Conservation (phyloP, 2,113 vertebrate species). For the Amphiprion percula region DNA sequence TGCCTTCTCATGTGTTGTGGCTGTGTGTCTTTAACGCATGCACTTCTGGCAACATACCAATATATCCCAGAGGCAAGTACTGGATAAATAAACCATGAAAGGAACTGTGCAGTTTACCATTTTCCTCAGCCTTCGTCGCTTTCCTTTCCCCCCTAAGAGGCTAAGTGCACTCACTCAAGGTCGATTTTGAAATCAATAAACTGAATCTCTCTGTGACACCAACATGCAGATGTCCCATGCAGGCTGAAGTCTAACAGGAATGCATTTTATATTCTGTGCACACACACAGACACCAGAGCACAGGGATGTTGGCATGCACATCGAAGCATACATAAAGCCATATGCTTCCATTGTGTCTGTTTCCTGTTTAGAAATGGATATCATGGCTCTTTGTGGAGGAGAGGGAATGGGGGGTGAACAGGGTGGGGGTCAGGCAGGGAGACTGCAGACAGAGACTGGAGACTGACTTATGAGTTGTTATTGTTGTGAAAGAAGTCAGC, state of each 20-base stretch:
- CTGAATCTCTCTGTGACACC: conserved; percentile 40
- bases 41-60: neutral
- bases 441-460: conserved; percentile 15
- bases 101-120: conserved; percentile 19
- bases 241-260: conserved; percentile 12
- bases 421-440: neutral
- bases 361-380: conserved; percentile 64
- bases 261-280: conserved; percentile 32
- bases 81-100: conserved; percentile 47
- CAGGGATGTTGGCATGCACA: neutral
- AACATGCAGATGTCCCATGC: conserved; percentile 28
- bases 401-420: neutral
- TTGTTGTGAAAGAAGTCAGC: conserved; percentile 63
- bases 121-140: neutral
- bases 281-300: neutral
- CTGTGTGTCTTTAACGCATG: conserved; percentile 26
- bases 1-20: neutral
- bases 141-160: neutral
- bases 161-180: conserved; percentile 48
- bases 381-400: conserved; percentile 23
- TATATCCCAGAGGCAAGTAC: conserved; percentile 8
- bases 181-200: conserved; percentile 63
- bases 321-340: conserved; percentile 6
- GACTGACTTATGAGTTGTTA: conserved; percentile 59
- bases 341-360: conserved; percentile 40